These are phyloP conservation scores for Hoplodrina ambigua DNA, from an alignment of 2,888 invertebrate genomes.

Conservation along the genomic window DNA sequence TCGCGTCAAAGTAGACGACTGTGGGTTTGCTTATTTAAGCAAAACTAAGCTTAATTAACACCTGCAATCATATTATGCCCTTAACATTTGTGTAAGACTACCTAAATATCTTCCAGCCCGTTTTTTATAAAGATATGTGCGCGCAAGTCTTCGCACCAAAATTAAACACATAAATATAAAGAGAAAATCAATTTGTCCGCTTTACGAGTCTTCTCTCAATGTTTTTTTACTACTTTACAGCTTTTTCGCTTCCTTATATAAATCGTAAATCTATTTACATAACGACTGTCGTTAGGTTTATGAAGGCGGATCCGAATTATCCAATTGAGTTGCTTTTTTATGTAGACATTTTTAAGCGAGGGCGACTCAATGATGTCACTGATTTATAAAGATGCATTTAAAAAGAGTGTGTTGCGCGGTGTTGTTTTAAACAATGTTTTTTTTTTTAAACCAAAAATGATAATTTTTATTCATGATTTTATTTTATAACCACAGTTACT, in stretches of 20 bases:
- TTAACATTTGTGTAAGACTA: background rate
- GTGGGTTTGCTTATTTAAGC: no score
- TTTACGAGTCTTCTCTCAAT: conserved; percentile 56
- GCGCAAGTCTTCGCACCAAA: conserved; percentile 36
- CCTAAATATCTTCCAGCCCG: conserved; percentile 21
- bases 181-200: conserved; percentile 62
- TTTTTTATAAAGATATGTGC: conserved; percentile 38
- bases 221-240: conserved; percentile 65
- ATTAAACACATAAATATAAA: conserved; percentile 61
- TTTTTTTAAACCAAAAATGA: background rate
- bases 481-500: no score
- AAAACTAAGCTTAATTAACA: conserved; percentile 21
- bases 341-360: conserved; percentile 37
- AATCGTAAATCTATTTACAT: conserved; percentile 65
- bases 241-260: conserved; percentile 49
- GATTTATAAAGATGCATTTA: conserved; percentile 3
- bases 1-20: no score
- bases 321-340: conserved; percentile 56
- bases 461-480: no score
- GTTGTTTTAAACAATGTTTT: background rate
- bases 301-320: conserved; percentile 56
- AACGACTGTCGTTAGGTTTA: conserved; percentile 58
- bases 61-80: conserved; percentile 13
- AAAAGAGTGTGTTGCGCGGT: no score
- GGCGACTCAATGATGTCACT: conserved; percentile 28